A percentile compares a stretch with the other conserved stretches of the same genome.
Conservation (phyloP, 2,113 vertebrate genomes). For the Vulpes vulpes region DNA sequence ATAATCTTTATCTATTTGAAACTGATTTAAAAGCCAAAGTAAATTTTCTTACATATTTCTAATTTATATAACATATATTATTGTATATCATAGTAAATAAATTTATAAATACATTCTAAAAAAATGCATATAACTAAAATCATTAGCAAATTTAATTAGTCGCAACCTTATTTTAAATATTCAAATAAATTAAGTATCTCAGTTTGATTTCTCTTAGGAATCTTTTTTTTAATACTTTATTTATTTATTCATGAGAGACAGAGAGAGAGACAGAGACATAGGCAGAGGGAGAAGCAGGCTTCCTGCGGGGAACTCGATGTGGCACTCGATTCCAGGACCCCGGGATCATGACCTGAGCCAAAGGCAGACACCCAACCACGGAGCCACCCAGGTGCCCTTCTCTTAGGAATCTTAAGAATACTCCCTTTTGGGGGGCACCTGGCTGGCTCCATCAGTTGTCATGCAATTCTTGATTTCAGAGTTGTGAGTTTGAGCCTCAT, state of each 20-base stretch:
- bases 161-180: background rate
- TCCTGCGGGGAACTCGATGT: too few species aligned
- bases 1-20: background rate
- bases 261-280: too few species aligned
- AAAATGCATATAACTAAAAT: background rate
- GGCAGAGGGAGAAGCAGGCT: too few species aligned
- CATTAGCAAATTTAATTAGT: conserved; percentile 31
- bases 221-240: background rate
- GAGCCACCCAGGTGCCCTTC: too few species aligned
- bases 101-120: background rate
- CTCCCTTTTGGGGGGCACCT: background rate
- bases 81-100: background rate
- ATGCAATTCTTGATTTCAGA: background rate
- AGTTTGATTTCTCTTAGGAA: conserved; percentile 5
- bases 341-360: too few species aligned
- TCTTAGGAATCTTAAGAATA: background rate
- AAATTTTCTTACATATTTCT: background rate
- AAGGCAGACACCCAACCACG: too few species aligned
- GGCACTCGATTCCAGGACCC: too few species aligned
- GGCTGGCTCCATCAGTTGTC: background rate
- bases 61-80: background rate
- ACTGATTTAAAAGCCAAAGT: background rate
- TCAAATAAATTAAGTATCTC: conserved; percentile 24
- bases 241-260: too few species aligned
- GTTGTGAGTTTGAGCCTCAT: background rate